Evolutionary conservation across 2,113 vertebrate species (phyloP).

Genomic region (Ceyx margarethae): DNA sequence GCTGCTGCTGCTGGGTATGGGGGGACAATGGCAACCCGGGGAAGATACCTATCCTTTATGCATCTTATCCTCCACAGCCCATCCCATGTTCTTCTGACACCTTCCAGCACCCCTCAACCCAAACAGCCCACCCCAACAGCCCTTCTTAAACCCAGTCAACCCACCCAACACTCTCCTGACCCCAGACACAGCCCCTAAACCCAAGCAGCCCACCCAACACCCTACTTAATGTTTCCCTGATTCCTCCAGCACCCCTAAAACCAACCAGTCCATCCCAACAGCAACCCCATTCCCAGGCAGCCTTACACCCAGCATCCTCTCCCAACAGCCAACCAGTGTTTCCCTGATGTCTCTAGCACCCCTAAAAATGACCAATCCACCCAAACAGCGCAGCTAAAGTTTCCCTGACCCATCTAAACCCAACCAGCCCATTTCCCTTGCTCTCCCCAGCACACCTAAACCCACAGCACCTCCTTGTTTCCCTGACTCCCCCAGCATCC

Average conservation of each 20-base stretch:
- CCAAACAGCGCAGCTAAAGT: neutral
- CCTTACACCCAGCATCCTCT: neutral
- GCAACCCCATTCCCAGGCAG: neutral
- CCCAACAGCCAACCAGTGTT: neutral
- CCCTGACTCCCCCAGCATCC: neutral
- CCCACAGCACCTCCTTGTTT: neutral
- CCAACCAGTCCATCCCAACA: neutral
- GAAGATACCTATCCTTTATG: neutral
- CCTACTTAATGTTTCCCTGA: neutral
- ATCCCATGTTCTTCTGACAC: neutral
- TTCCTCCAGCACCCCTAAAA: neutral
- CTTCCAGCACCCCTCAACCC: neutral
- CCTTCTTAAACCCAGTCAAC: neutral
- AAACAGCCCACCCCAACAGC: neutral
- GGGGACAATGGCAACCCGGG: neutral
- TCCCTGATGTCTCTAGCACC: neutral
- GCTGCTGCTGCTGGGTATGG: conserved; percentile 94
- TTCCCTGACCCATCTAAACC: neutral
- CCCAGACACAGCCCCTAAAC: neutral
- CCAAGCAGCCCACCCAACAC: neutral
- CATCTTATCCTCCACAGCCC: neutral
- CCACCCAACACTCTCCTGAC: neutral
- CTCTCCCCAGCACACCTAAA: neutral
- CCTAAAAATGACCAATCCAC: neutral
- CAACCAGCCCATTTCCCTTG: neutral